These are phyloP conservation scores for Dasypus novemcinctus DNA, from an alignment of 2,113 vertebrate genomes.

Conservation along the genomic window DNA sequence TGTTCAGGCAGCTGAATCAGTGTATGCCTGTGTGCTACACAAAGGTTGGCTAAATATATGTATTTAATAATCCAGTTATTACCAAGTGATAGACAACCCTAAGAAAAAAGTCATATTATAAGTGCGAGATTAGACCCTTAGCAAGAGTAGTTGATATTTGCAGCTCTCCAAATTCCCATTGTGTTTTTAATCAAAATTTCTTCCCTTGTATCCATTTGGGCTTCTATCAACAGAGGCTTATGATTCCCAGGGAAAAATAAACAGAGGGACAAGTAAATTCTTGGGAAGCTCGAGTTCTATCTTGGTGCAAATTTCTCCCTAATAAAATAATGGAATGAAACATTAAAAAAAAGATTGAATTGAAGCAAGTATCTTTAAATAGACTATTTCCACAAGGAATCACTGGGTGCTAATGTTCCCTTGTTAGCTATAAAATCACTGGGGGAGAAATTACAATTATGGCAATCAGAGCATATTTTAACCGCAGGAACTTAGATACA, in stretches of 20 bases:
- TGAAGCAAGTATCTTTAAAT: conserved; percentile 64
- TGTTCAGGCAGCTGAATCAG: background rate
- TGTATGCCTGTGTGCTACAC: background rate
- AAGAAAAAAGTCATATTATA: background rate
- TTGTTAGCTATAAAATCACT: conserved; percentile 75
- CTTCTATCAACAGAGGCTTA: conserved; percentile 57
- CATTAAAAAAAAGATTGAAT: conserved; percentile 40
- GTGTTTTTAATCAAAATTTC: conserved; percentile 57
- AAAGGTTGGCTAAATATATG: background rate
- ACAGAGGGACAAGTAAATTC: conserved; percentile 46
- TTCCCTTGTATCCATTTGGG: conserved; percentile 63
- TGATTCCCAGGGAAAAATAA: conserved; percentile 55
- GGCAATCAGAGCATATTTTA: conserved; percentile 50
- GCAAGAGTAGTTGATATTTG: conserved; percentile 37
- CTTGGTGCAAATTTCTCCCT: conserved; percentile 62
- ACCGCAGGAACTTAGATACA: conserved; percentile 35
- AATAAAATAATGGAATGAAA: conserved; percentile 64
- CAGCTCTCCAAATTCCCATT: conserved; percentile 42
- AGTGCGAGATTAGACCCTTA: background rate
- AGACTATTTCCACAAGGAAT: conserved; percentile 65
- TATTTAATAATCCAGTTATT: conserved; percentile 6
- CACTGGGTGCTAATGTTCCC: conserved; percentile 67
- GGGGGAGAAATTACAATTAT: conserved; percentile 69
- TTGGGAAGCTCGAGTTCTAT: conserved; percentile 31
- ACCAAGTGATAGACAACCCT: background rate